Evolutionary conservation across 2,113 vertebrate genomes (phyloP), one percentile per base, ranked within the genome.

Genomic region (Camelus dromedarius): DNA sequence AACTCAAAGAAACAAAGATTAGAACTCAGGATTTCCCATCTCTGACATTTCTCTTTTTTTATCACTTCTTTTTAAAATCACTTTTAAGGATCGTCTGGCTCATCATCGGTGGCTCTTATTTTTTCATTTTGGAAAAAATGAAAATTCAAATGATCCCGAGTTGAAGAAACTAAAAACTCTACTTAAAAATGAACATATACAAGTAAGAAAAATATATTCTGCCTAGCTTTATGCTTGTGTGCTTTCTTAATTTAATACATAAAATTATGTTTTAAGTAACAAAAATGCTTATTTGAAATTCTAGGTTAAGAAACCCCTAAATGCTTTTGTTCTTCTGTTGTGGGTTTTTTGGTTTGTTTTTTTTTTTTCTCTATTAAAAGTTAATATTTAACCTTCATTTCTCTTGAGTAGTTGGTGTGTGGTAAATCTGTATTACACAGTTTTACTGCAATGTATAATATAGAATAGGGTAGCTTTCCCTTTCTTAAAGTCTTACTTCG

Each of bases 81-180:
- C 0, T 88, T 97, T 90, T 42, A 98, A 99, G 99, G 98, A 98
- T 8, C 99, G 98, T 48, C 97, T 99, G 97, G 99, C 99, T 80
- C 99, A 98, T 96, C 99, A 99, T 97, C 99, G 99, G 8, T 99
- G 99, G 99, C 98, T 99, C 93, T 86, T 99, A 80, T 99, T 99
- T 98, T 99, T 99, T 97, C 98, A 99, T 0, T 99, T 99, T 98
- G 99, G 99, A 38, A 96, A 99, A 35, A 97, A 89, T 70, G 98
- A 98, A 95, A 98, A 98, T 94, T 80, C 98, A 58, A 95, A 97
- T 81, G 96, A 98, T 93, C 98, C 99, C 48, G 99, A 99, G 95
- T 99, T 99, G 97, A 99, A 99, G 98, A 99, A 99, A 98, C 98
- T 99, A 20, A 98, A 98, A 70, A 98, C 98, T 89, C 98, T 99